Evolutionary conservation across 2,113 vertebrate genomes (phyloP).

Genomic region (Limanda limanda): DNA sequence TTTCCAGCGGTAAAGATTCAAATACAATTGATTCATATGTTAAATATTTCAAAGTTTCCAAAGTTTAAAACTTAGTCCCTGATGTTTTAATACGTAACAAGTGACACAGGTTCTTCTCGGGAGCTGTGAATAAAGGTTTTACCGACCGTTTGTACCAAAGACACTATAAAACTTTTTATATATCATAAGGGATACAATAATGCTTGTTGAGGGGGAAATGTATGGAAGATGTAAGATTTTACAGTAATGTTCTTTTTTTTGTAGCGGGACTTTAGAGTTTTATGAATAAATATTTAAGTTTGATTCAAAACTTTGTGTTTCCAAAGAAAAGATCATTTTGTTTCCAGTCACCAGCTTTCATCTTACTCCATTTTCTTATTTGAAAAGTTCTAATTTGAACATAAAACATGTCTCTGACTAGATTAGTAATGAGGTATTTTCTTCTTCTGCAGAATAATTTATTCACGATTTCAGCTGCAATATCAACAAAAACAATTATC

Average conservation of each 20-base stretch:
- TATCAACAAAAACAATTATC: neutral
- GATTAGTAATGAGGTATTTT: too few species aligned
- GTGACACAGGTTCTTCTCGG: neutral
- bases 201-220: conserved; percentile 54
- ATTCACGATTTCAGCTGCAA: conserved; percentile 23
- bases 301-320: conserved; percentile 54
- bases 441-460: conserved; percentile 7
- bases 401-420: too few species aligned
- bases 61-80: too few species aligned
- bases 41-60: too few species aligned
- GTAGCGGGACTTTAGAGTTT: conserved; percentile 74
- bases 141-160: conserved; percentile 74
- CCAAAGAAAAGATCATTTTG: neutral
- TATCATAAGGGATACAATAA: conserved; percentile 67
- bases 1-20: too few species aligned
- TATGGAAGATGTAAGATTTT: conserved; percentile 68
- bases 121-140: conserved; percentile 56
- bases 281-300: conserved; percentile 82
- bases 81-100: too few species aligned
- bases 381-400: too few species aligned
- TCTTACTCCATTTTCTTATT: too few species aligned
- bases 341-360: too few species aligned
- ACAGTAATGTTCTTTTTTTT: conserved; percentile 57
- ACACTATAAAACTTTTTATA: conserved; percentile 74
- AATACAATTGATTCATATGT: too few species aligned